Percentiles rank a stretch among this genome's conserved stretches.
Evolutionary conservation across 1,140 invertebrate genomes (phyloP).

Genomic region (Hyles euphorbiae): DNA sequence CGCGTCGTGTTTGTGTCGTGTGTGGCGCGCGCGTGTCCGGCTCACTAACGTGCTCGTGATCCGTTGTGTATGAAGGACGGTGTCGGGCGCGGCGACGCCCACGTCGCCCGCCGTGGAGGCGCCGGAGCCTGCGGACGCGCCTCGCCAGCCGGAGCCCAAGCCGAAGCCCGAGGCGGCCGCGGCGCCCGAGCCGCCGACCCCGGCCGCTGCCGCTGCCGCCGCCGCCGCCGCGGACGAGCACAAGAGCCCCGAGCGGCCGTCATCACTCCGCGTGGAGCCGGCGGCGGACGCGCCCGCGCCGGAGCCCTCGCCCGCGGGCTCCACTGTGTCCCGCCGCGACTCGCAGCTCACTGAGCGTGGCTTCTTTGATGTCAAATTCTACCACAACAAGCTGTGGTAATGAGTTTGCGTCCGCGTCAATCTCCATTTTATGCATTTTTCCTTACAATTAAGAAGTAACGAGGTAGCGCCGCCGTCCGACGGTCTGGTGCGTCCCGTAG

Average conservation of each 20-base stretch:
- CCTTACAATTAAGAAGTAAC: too few species aligned
- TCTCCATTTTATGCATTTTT: too few species aligned
- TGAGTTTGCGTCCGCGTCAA: not conserved
- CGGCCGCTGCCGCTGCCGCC: slow-evolving; percentile 21
- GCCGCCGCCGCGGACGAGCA: not conserved
- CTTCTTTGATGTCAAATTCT: slow-evolving; percentile 79
- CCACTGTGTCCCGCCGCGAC: slow-evolving; percentile 28
- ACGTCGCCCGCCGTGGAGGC: slow-evolving; percentile 20
- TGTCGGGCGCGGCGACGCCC: slow-evolving; percentile 12
- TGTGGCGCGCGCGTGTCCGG: too few species aligned
- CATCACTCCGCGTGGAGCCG: slow-evolving; percentile 27
- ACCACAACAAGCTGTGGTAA: slow-evolving; percentile 80
- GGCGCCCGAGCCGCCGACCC: slow-evolving; percentile 9
- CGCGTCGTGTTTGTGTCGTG: too few species aligned
- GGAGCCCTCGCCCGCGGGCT: slow-evolving; percentile 29
- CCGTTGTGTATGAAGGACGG: too few species aligned
- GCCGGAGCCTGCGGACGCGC: slow-evolving; percentile 23
- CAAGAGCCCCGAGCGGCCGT: slow-evolving; percentile 28
- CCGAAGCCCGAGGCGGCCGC: too few species aligned
- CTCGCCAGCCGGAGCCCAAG: slow-evolving; percentile 30
- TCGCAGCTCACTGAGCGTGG: slow-evolving; percentile 76
- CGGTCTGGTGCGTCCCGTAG: too few species aligned
- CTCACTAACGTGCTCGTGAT: too few species aligned
- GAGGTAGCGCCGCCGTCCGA: too few species aligned
- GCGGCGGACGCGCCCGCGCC: slow-evolving; percentile 6